Evolutionary conservation across 2,888 invertebrate genomes (phyloP), one percentile per base, ranked within the genome.

Genomic region (Tetranychus piercei): DNA sequence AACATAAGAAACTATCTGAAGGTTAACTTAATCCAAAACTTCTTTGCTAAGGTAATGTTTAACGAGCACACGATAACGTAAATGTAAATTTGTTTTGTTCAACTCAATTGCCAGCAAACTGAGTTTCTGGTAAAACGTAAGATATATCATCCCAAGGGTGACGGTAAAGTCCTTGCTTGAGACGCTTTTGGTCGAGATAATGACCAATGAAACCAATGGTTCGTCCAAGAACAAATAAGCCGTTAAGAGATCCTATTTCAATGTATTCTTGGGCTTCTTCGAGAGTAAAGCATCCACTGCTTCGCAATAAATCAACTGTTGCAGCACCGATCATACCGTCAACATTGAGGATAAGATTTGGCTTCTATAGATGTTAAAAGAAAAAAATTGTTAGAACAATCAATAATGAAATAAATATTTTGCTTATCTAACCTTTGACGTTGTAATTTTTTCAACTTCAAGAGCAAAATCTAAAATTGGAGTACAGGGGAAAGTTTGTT

Each of bases 61-160:
- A 55, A 55, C 55, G 55, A 55, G 15, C 55, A 55, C 55, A 55
- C 55, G 15, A 55, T 55, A 9, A 55, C 15, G 9, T 55, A 15
- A 15, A 55, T 15, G 15, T 55, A 15, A 55, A 15, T 55, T 55
- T 15, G 9, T 55, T 7, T 3, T 69, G 11, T 22, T 69, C 69
- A 20, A 11, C 20, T 23, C 20, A 69, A 22, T 69, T 69, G 69
- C 22, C 34, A 22, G 69, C 69, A 20, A 73, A 67, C 55, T 72
- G 74, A 67, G 77, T 74, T 80, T 91, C 90, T 6, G 91, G 90
- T 81, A 91, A 84, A 77, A 91, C 88, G 82, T 91, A 91, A 1
- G 90, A 89, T 84, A 99, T 99, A 83, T 99, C 99, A 82, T 99
- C 99, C 99, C 99, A 99, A 0, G 99, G 99, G 84, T 99, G 99